Evolutionary conservation across 1,140 invertebrate genomes (phyloP).

Genomic region (Oryctes rhinoceros): DNA sequence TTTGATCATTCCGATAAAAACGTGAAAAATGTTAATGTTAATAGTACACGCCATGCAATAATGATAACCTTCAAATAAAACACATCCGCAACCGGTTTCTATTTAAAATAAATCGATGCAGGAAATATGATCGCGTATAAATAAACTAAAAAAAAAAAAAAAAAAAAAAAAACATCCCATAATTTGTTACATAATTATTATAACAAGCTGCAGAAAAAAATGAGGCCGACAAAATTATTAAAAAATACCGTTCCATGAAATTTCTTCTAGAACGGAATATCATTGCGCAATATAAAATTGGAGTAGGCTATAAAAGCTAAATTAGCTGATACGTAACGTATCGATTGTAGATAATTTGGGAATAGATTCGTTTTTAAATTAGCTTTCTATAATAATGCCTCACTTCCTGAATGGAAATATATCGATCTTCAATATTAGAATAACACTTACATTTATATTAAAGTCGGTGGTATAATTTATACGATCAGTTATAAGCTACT

Average conservation of each 20-base stretch:
- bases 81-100: not conserved
- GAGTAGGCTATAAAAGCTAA: no score
- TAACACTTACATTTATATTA: no score
- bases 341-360: no score
- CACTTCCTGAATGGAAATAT: no score
- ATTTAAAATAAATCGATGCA: not conserved
- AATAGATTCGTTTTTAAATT: no score
- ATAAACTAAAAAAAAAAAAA: not conserved
- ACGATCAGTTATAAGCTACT: no score
- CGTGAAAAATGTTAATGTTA: no score
- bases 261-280: not conserved
- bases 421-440: no score
- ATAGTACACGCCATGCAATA: not conserved
- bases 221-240: not conserved
- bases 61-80: constrained; percentile 2
- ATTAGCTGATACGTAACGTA: no score
- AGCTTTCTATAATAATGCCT: no score
- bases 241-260: not conserved
- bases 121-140: not conserved
- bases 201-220: not conserved
- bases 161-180: not conserved
- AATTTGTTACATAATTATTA: not conserved
- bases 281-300: not conserved
- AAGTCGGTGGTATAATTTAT: no score
- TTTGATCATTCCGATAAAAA: no score